Percentiles rank a stretch among this genome's conserved stretches.
Conservation (phyloP, 1,140 invertebrate species). For the Caligus rogercresseyi region DNA sequence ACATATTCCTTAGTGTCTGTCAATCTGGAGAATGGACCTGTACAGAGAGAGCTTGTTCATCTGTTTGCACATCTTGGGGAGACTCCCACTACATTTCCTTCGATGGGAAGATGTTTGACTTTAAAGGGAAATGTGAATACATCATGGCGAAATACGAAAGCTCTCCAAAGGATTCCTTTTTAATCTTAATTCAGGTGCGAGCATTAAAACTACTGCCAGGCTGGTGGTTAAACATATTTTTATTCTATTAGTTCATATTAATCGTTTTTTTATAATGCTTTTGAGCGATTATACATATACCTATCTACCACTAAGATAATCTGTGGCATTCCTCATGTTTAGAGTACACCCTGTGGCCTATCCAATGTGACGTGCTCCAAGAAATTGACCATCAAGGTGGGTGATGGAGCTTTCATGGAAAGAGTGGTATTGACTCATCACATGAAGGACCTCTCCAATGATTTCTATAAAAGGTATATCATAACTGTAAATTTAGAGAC, state of each 20-base stretch:
- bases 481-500: too few species aligned
- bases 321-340: too few species aligned
- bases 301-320: too few species aligned
- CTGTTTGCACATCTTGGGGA: constrained; percentile 58
- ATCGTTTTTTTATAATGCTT: too few species aligned
- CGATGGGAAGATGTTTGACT: constrained; percentile 59
- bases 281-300: neutral
- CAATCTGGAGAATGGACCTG: constrained; percentile 30
- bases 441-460: neutral
- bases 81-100: constrained; percentile 73
- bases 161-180: constrained; percentile 38
- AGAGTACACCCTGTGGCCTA: constrained; percentile 65
- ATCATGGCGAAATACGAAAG: constrained; percentile 49
- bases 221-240: too few species aligned
- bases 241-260: too few species aligned
- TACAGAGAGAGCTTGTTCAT: constrained; percentile 32
- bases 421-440: neutral
- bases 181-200: constrained; percentile 44
- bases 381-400: constrained; percentile 35
- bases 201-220: too few species aligned
- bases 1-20: constrained; percentile 35
- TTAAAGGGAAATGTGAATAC: constrained; percentile 72
- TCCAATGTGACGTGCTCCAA: constrained; percentile 71
- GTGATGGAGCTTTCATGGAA: neutral
- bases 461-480: neutral